Evolutionary conservation across 2,113 vertebrate species (phyloP).

Genomic region (Ptilonorhynchus violaceus): DNA sequence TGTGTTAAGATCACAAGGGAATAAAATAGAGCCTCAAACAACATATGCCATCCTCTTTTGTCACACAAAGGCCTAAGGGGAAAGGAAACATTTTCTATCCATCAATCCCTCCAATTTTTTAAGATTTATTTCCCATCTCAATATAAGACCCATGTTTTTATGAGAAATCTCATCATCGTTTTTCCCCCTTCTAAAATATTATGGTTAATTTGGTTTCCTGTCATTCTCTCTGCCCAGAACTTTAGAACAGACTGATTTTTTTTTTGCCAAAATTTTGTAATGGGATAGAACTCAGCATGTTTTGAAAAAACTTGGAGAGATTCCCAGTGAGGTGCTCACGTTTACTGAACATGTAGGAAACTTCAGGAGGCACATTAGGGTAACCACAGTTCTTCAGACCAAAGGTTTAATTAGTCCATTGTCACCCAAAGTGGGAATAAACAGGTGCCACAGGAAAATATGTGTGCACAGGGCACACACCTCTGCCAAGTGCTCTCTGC

Average conservation of each 20-base stretch:
- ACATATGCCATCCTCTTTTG: neutral
- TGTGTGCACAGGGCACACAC: rapidly evolving
- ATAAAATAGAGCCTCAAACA: neutral
- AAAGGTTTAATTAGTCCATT: neutral
- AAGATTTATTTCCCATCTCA: neutral
- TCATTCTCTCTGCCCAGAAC: neutral
- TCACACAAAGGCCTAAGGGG: neutral
- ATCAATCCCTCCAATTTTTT: neutral
- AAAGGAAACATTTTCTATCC: neutral
- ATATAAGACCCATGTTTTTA: rapidly evolving
- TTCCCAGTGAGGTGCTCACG: neutral
- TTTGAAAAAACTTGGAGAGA: neutral
- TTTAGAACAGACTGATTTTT: neutral
- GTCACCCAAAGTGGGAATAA: neutral
- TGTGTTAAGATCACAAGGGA: neutral
- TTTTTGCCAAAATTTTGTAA: neutral
- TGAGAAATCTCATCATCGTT: neutral
- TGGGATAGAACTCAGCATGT: neutral
- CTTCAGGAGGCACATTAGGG: neutral
- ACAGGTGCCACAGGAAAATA: neutral
- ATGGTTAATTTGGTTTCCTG: neutral
- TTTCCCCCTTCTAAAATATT: neutral
- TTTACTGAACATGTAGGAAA: neutral
- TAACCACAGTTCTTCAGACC: neutral
- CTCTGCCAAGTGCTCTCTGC: neutral